Base-by-base conservation (phyloP, 2,113 vertebrate genomes). In the Stegastes partitus region DNA sequence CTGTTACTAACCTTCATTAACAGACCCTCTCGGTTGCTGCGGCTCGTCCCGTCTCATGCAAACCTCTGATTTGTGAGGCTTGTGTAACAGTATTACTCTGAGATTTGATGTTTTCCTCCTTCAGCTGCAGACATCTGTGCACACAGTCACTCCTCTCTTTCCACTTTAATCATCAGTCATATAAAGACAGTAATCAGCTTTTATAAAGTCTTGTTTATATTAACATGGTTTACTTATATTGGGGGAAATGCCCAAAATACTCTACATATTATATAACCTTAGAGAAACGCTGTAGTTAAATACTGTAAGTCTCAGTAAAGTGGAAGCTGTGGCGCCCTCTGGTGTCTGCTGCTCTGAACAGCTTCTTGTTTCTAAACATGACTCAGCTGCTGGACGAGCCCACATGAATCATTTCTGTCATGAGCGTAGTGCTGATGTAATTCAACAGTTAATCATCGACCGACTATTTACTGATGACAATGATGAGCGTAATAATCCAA, bases 11-110 rank as follows among this genome's bases (percentile, higher is more conserved):
- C 68, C 22, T 39, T 44, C 8, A 22, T 51, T 18, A 16, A 6
- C 16, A 53, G 14, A 45, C 49, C 51, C 47, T 49, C 9, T 18
- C 12, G 10, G 2, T 16, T 31, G 3, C 12, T 62, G 49, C 31
- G 21, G 49, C 54, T 63, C 12, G 23, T 78, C 25, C 2, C 16
- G 11, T 64, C 53, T 25, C 2, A 5, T 14, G 28, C 25, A 19
- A 64, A 57, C 28, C 31, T 50, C 45, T 58, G 61, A 54, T 59
- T 28, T 51, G 22, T 34, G 22, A 22, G 9, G 23, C 54, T 84
- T 89, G 62, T 69, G 18, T 73, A 79, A 77, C 71, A 18, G 28
- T 61, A 70, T 82, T 79, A 65, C 31, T 21, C 14, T 14, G 4
- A 28, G 26, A 23, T 62, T 42, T 69, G 54, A 58, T 73, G 31